Percentiles rank a stretch among this genome's conserved stretches.
These are phyloP conservation scores for Anastatus disparis DNA, from an alignment of 1,140 invertebrate genomes.

Conservation along the genomic window DNA sequence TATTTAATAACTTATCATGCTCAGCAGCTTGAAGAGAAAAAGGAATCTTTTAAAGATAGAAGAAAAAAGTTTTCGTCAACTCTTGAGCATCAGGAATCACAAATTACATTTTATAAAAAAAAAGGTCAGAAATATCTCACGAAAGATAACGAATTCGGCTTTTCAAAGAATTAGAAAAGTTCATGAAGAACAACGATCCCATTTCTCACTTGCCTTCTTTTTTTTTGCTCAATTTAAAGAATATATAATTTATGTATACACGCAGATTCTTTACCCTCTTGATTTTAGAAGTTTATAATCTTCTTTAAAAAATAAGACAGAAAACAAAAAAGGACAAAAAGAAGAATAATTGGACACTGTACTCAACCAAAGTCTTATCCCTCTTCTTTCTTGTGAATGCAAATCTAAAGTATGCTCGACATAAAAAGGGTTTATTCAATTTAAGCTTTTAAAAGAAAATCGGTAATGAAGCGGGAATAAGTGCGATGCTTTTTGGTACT, in stretches of 20 bases:
- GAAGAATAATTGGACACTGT: not conserved
- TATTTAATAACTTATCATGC: not conserved
- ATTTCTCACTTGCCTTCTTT: no score
- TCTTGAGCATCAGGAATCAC: no score
- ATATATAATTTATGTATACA: no score
- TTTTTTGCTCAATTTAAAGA: no score
- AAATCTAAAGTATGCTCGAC: not conserved
- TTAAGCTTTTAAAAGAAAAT: constrained; percentile 12
- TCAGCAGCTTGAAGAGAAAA: not conserved
- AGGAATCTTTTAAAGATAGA: no score
- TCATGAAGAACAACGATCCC: not conserved
- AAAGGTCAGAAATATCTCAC: no score
- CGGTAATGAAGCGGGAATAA: no score
- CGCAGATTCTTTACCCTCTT: no score
- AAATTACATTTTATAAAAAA: no score
- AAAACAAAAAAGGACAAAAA: no score
- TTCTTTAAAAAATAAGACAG: not conserved
- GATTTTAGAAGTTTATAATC: constrained; percentile 17
- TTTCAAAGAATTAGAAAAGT: not conserved
- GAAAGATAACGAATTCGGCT: not conserved
- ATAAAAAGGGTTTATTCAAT: constrained; percentile 6
- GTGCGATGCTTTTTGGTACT: no score
- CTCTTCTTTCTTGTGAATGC: not conserved
- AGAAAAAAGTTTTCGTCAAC: not conserved
- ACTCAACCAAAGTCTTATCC: no score